Conservation (phyloP, 2,113 vertebrate species). For the Hyperopisus bebe region DNA sequence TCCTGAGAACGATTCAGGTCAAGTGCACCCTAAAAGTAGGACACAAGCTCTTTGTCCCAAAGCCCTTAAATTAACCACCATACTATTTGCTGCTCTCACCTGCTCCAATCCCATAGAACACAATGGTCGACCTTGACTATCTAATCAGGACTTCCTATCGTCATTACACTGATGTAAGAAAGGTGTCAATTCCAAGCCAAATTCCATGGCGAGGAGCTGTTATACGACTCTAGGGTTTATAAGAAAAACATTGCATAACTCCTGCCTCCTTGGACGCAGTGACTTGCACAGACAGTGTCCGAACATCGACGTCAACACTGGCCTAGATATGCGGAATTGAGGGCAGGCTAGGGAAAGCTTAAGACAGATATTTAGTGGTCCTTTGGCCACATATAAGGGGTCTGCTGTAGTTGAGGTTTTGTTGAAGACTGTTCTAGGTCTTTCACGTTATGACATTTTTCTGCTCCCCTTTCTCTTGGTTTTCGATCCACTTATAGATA, state of each 20-base stretch:
- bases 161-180: not conserved
- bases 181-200: not conserved
- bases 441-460: not conserved
- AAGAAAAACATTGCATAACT: not conserved
- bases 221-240: not conserved
- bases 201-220: not conserved
- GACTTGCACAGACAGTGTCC: not conserved
- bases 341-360: constrained; percentile 6
- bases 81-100: not conserved
- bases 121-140: not conserved
- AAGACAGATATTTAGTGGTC: not conserved
- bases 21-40: no score
- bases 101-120: not conserved
- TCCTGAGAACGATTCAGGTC: not conserved
- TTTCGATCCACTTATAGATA: not conserved
- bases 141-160: not conserved
- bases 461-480: not conserved
- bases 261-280: not conserved
- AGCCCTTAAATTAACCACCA: no score
- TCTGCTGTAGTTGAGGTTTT: not conserved
- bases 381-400: not conserved
- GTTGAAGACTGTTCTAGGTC: not conserved
- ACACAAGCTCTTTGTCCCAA: not conserved
- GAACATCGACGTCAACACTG: not conserved
- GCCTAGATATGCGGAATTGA: constrained; percentile 10